Evolutionary conservation across 2,113 vertebrate species (phyloP).

Genomic region (Perccottus glenii): DNA sequence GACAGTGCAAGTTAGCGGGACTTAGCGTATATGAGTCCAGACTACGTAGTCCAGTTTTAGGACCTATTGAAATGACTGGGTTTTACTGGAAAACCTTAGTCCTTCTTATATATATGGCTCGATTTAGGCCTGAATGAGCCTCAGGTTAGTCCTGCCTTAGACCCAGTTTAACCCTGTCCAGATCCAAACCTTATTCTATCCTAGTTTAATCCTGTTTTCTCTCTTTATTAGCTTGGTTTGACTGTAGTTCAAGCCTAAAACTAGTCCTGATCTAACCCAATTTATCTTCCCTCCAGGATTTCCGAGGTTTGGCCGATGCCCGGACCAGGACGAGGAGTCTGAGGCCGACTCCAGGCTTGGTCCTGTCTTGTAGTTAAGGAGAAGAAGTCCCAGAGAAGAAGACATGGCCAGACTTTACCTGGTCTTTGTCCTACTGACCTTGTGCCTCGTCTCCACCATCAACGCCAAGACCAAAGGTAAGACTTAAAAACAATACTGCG

Average conservation of each 20-base stretch:
- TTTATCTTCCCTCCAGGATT: neutral
- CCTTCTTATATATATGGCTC: too few relatives aligned
- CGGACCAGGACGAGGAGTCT: neutral
- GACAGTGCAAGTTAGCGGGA: too few relatives aligned
- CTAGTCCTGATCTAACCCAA: neutral
- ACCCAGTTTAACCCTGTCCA: too few relatives aligned
- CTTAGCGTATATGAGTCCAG: neutral
- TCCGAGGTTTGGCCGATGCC: neutral
- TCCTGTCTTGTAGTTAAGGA: neutral
- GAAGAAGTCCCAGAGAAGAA: neutral
- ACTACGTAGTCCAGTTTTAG: too few relatives aligned
- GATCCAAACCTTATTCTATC: too few relatives aligned
- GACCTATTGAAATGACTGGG: too few relatives aligned
- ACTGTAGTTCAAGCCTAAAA: too few relatives aligned
- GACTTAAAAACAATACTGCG: neutral
- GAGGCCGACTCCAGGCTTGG: conserved; percentile 2
- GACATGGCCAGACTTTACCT: neutral
- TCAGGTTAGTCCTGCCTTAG: too few relatives aligned
- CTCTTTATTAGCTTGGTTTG: too few relatives aligned
- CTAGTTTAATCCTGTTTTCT: too few relatives aligned
- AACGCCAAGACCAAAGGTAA: neutral
- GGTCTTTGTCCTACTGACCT: neutral
- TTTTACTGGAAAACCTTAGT: too few relatives aligned
- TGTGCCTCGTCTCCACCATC: neutral
- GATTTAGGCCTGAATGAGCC: too few relatives aligned